Evolutionary conservation across 2,113 vertebrate species (phyloP).

Genomic region (Heliornis fulica): DNA sequence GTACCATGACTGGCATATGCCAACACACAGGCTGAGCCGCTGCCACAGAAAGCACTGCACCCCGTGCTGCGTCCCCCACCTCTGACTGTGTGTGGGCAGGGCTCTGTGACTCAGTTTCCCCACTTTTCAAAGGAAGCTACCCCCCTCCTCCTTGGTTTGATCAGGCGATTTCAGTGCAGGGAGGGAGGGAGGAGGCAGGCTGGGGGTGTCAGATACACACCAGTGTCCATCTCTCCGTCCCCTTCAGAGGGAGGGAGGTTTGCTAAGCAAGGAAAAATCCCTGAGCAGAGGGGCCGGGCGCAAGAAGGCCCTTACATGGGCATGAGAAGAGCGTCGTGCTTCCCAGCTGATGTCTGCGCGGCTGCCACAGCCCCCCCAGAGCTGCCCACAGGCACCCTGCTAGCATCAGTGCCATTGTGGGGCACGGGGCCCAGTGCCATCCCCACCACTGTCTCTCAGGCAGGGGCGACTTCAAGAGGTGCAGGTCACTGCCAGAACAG

Average conservation of each 20-base stretch:
- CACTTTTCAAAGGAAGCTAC: background rate
- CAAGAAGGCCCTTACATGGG: slow-evolving; percentile 59
- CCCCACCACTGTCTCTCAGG: fast-evolving
- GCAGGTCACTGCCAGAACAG: background rate
- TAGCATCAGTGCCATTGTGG: background rate
- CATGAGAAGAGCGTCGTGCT: background rate
- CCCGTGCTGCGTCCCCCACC: background rate
- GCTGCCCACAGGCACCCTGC: background rate
- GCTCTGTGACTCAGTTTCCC: background rate
- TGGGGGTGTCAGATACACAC: background rate
- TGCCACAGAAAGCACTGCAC: background rate
- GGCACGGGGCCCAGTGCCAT: background rate
- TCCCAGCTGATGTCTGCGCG: background rate
- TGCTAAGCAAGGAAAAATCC: slow-evolving; percentile 59
- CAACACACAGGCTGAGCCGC: background rate
- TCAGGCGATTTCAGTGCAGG: background rate
- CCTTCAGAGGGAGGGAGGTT: background rate
- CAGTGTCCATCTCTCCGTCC: background rate
- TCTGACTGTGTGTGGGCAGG: background rate
- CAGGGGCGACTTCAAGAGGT: background rate
- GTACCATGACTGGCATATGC: fast-evolving
- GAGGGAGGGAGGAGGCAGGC: background rate
- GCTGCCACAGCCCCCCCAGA: background rate
- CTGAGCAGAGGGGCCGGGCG: background rate
- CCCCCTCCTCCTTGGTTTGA: background rate